Base-by-base conservation (phyloP, 2,888 invertebrate genomes). In the Pristionchus exspectatus region DNA sequence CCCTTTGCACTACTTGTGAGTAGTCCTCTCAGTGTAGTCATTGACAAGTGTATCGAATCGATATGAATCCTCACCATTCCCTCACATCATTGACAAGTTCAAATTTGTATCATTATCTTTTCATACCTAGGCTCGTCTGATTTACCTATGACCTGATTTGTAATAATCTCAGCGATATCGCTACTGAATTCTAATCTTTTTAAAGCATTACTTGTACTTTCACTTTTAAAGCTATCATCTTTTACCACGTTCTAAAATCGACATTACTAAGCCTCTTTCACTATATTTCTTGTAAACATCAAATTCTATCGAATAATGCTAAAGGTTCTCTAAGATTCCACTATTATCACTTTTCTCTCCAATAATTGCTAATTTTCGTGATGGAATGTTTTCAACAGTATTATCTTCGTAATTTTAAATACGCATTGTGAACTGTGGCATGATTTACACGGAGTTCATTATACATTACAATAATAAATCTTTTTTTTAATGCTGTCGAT, bases 81-180 rank as follows among this genome's bases (percentile, higher is more conserved):
- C n/a, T 77, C 44, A 21, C 44, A 10, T 44, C 74, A 24, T 54
- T 81, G 81, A 81, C 81, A 81, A 81, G 81, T 81, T 81, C 81
- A 81, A 81, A 10, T 81, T 81, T 81, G 81, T 81, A 81, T 27
- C 50, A 50, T 72, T 72, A 2, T 38, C 16, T 38, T 74, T 24
- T 66, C 44, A 27, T n/a, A n/a, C 4, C 30, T 72, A 33, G 72
- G 16, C 72, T 63, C 63, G 63, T 12, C 81, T 54, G n/a, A 54
- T 50, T n/a, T 81, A 21, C n/a, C 50, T 54, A 81, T 81, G 81
- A 50, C 50, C 44, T 33, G 50, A 81, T 81, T 81, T 81, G 7
- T 54, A 81, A 81, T 81, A 81, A 81, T 81, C 81, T 81, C 81
- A 81, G 81, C 24, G 81, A 81, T n/a, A 27, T 81, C 81, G 38